These are phyloP conservation scores for Protosalanx chinensis DNA, from an alignment of 2,797 vertebrate genomes.

Conservation along the genomic window DNA sequence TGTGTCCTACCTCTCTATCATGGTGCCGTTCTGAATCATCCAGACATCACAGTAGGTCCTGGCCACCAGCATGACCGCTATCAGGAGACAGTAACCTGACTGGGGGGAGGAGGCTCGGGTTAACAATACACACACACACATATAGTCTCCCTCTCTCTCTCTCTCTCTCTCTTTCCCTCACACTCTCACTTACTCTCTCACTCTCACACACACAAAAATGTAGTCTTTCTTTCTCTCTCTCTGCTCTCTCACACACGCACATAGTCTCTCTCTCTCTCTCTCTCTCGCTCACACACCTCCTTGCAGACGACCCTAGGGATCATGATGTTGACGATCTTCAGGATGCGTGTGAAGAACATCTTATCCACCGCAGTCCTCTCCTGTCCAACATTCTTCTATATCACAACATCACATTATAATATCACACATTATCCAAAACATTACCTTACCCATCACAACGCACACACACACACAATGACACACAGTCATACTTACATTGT, in stretches of 20 bases:
- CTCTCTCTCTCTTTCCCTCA: neutral
- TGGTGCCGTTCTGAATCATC: constrained; percentile 88
- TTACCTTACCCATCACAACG: neutral
- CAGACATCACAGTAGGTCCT: constrained; percentile 87
- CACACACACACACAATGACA: neutral
- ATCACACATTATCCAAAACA: neutral
- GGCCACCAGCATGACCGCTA: constrained; percentile 80
- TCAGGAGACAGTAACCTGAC: constrained; percentile 83
- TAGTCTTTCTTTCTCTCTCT: neutral
- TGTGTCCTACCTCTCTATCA: constrained; percentile 81
- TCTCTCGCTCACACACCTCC: constrained; percentile 70
- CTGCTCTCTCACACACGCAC: neutral
- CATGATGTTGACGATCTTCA: constrained; percentile 70
- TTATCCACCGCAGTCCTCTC: constrained; percentile 76
- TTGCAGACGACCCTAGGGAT: constrained; percentile 77
- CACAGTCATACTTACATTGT: constrained; percentile 70
- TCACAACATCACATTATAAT: constrained; percentile 1
- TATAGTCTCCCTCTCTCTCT: neutral
- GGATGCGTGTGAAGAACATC: constrained; percentile 74
- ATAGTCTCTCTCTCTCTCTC: neutral
- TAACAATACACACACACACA: neutral
- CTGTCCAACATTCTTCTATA: constrained; percentile 76
- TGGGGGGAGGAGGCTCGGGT: constrained; percentile 31
- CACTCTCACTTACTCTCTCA: no score
- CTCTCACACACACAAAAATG: constrained; percentile 24